Conservation (phyloP, 2,113 vertebrate genomes). For the Brachypodius melanocephalos region DNA sequence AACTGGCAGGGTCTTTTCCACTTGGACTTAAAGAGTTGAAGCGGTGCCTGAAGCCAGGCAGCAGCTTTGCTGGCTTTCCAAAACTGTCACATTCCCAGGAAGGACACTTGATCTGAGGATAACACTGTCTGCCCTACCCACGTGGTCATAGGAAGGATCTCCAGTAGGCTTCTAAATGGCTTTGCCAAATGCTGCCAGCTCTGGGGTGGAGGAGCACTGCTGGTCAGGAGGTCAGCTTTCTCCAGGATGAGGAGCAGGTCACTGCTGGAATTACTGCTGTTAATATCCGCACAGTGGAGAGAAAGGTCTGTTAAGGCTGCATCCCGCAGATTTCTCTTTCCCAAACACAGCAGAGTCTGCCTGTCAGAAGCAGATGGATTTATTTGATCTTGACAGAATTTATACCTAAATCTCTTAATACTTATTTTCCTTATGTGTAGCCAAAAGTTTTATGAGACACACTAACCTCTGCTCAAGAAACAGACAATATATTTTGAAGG, state of each 20-base stretch:
- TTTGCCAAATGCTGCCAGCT: background rate
- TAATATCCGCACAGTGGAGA: background rate
- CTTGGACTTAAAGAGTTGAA: background rate
- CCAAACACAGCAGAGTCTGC: background rate
- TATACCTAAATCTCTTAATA: slow-evolving; percentile 46
- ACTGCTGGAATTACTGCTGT: background rate
- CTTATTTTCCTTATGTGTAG: slow-evolving; percentile 35
- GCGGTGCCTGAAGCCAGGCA: background rate
- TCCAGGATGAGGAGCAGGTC: background rate
- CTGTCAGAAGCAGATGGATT: background rate
- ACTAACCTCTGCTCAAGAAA: slow-evolving; percentile 24
- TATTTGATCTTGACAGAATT: slow-evolving; percentile 37
- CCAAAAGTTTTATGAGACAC: slow-evolving; percentile 39
- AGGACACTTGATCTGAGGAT: background rate
- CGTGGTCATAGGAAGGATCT: background rate
- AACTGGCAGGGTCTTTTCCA: slow-evolving; percentile 13
- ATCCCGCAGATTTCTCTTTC: background rate
- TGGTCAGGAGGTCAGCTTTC: background rate
- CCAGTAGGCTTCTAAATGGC: accelerated
- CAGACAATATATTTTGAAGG: slow-evolving; percentile 38
- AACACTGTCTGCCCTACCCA: background rate
- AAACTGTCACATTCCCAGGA: background rate
- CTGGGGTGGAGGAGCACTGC: background rate
- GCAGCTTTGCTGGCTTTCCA: background rate
- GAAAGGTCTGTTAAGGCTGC: background rate